Conservation (phyloP, 53 echinoderm and acorn worm species). For the Astropecten irregularis region DNA sequence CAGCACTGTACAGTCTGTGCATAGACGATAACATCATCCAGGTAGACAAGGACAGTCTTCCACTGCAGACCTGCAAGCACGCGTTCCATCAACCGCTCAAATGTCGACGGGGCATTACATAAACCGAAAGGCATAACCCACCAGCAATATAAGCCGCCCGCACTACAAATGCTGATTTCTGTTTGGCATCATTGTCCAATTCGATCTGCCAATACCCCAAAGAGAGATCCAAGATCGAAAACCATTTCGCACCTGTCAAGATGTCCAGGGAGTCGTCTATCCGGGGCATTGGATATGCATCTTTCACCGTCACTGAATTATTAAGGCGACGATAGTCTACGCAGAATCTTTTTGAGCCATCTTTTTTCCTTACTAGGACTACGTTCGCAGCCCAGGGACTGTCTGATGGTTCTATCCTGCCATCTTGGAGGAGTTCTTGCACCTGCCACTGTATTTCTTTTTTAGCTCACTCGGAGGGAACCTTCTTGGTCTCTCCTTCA, state of each 20-base stretch:
- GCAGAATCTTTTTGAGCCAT: conserved; percentile 60
- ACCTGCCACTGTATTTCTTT: conserved; percentile 55
- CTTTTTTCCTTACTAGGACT: conserved; percentile 57
- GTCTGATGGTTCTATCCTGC: conserved; percentile 39
- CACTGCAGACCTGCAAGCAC: conserved; percentile 59
- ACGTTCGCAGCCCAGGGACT: conserved; percentile 63
- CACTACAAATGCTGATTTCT: no score
- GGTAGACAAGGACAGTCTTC: conserved; percentile 55
- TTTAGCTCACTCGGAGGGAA: conserved; percentile 30
- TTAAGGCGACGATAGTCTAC: conserved; percentile 55
- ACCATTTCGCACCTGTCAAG: conserved; percentile 51
- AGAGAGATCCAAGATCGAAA: conserved; percentile 61
- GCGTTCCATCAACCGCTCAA: conserved; percentile 60
- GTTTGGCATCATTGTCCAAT: no score
- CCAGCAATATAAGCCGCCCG: conserved; percentile 57
- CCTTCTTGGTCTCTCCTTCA: conserved; percentile 34
- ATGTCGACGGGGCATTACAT: conserved; percentile 52
- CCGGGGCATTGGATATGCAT: conserved; percentile 55
- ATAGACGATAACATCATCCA: neutral
- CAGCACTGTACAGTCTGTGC: neutral
- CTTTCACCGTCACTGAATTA: conserved; percentile 51
- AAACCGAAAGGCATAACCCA: conserved; percentile 62
- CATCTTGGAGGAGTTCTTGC: conserved; percentile 1
- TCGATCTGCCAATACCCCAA: conserved; percentile 65
- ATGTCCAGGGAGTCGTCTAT: conserved; percentile 64